Base-by-base conservation (phyloP, 2,113 vertebrate genomes). In the Chlamydotis undulata region DNA sequence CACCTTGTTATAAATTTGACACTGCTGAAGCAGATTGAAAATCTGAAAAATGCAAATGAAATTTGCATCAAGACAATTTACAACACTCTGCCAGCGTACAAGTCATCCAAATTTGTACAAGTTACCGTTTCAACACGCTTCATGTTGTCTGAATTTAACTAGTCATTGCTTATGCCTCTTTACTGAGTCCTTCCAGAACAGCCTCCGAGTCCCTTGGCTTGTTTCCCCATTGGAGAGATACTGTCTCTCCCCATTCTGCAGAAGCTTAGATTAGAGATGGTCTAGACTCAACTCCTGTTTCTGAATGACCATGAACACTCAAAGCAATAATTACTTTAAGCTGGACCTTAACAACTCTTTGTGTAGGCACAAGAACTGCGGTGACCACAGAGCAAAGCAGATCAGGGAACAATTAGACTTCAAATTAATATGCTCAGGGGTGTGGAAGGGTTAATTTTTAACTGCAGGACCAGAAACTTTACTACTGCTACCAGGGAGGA, bases 381-480 rank as follows among this genome's bases (percentile, higher is more conserved):
- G 22, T 70, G n/a, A 77, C 19, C 28, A 73, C 5, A 9, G 19
- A 83, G 41, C n/a, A 81, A 81, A 90, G 28, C 22, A 57, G 33
- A 71, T 47, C 53, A 81, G 33, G 16, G 41, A 84, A 81, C 43
- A 90, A 68, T 43, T 43, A 79, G 55, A 47, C 14, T 37, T 50
- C 65, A 82, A 87, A 79, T 43, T 16, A 29, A 68, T 67, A 52
- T 22, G 68, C 21, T 59, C 6, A 29, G 52, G 31, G 19, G 10
- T 49, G 19, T 56, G 43, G 21, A 90, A 84, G 65, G 35, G 91
- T 95, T 93, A 82, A 91, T 91, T 94, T 78, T 94, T 84, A 96
- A 94, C 43, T 65, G 64, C 7, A 64, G 29, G 28, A 68, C 18
- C 52, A 95, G 80, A 89, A 84, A 82, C 65, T 78, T 74, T 56